A percentile compares a stretch with the other conserved stretches of the same genome.
Evolutionary conservation across 2,797 vertebrate genomes (phyloP).

Genomic region (Pempheris klunzingeri): DNA sequence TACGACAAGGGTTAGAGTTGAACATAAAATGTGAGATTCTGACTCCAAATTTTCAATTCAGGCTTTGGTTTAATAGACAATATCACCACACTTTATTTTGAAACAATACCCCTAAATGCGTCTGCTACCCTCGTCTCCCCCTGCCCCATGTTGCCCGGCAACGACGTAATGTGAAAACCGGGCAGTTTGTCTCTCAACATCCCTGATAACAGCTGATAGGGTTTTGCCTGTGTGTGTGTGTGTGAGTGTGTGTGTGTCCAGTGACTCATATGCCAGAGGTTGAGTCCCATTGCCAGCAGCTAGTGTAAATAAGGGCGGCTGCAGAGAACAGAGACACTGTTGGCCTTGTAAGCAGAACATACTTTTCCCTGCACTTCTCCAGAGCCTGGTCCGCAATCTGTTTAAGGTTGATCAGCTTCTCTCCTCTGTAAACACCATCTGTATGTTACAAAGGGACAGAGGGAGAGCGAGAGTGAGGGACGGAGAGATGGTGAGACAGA

Average conservation of each 20-base stretch:
- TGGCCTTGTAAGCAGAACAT: constrained; percentile 36
- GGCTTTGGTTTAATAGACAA: neutral
- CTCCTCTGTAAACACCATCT: constrained; percentile 88
- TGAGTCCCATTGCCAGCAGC: constrained; percentile 49
- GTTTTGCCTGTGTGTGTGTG: constrained; percentile 23
- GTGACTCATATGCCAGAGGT: constrained; percentile 48
- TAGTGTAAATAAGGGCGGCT: constrained; percentile 63
- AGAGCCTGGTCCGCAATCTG: constrained; percentile 85
- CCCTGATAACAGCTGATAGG: constrained; percentile 62
- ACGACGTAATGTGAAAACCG: constrained; percentile 57
- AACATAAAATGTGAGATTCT: neutral
- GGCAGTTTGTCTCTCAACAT: constrained; percentile 50
- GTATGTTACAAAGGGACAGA: constrained; percentile 24
- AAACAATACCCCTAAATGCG: neutral
- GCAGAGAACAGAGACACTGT: constrained; percentile 31
- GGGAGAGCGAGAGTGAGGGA: neutral
- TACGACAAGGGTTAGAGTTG: no score
- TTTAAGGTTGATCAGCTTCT: constrained; percentile 88
- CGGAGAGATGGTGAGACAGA: neutral
- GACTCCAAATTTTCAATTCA: neutral
- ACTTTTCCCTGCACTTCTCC: constrained; percentile 84
- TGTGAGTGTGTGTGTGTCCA: constrained; percentile 20
- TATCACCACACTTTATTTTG: neutral
- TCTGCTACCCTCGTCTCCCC: constrained; percentile 1
- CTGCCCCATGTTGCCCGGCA: constrained; percentile 77